Percentiles rank a stretch among this genome's conserved stretches.
phyloP scores from a whole-genome alignment of 2,797 vertebrate species.

The Denticeps clupeoides region DNA sequence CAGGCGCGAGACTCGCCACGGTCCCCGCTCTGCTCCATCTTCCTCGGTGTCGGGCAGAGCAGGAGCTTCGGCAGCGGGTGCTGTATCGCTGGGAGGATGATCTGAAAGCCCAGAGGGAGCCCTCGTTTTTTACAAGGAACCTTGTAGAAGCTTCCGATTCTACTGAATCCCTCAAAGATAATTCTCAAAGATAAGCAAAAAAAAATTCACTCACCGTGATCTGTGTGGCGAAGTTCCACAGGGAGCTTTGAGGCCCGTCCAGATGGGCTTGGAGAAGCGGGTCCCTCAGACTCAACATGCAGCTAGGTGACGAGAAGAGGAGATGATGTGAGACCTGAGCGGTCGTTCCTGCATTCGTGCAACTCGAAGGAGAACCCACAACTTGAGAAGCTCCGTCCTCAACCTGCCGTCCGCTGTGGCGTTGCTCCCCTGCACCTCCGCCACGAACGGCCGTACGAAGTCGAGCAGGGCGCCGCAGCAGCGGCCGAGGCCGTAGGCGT shows the following conservation, averaged over 20 bases:
- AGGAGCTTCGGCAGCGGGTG: conserved; percentile 50
- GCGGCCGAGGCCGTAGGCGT: conserved; percentile 64
- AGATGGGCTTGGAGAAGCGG: conserved; percentile 77
- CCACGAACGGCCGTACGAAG: conserved; percentile 72
- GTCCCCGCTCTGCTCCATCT: conserved; percentile 34
- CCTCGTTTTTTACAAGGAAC: too few species aligned
- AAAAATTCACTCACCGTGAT: conserved; percentile 66
- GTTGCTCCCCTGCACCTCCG: conserved; percentile 52
- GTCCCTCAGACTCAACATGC: conserved; percentile 75
- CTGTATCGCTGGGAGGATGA: conserved; percentile 41
- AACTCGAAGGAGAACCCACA: conserved; percentile 58
- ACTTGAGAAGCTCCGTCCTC: conserved; percentile 73
- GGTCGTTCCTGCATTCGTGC: not conserved
- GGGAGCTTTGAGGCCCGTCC: conserved; percentile 50
- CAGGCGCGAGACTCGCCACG: conserved; percentile 70
- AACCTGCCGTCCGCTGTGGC: conserved; percentile 44
- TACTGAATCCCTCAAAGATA: too few species aligned
- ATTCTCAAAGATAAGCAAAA: not conserved
- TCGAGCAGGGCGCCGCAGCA: conserved; percentile 66
- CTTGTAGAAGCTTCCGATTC: too few species aligned
- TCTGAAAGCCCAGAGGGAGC: conserved; percentile 30
- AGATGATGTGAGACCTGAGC: not conserved
- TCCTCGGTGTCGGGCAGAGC: conserved; percentile 45
- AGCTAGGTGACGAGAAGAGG: conserved; percentile 53
- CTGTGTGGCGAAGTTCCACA: conserved; percentile 72